Conservation (phyloP, 2,888 invertebrate genomes). For the Miltochrista miniata region DNA sequence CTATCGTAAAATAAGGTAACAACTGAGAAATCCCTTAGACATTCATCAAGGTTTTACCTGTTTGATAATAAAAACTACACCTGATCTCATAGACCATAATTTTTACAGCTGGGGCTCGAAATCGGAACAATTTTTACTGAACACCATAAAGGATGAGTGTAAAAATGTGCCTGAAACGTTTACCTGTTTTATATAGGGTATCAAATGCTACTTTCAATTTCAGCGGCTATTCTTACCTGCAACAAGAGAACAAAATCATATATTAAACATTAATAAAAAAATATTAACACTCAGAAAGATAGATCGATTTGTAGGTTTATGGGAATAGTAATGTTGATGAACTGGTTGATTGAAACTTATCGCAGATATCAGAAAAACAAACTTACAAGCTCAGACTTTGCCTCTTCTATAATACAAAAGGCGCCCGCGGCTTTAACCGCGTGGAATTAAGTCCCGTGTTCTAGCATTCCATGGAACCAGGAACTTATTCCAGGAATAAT, state of each 20-base stretch:
- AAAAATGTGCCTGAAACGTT: conserved; percentile 19
- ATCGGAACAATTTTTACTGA: conserved; percentile 15
- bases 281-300: too few species aligned
- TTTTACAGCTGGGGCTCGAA: conserved; percentile 8
- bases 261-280: not conserved
- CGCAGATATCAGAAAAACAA: too few species aligned
- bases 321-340: too few species aligned
- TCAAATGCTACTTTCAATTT: conserved; percentile 12
- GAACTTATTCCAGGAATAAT: too few species aligned
- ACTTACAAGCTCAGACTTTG: too few species aligned
- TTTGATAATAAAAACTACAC: not conserved
- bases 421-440: too few species aligned
- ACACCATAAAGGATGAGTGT: conserved; percentile 9
- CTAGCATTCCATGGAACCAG: too few species aligned
- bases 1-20: not conserved
- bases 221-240: conserved; percentile 27
- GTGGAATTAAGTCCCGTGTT: too few species aligned
- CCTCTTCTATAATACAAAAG: too few species aligned
- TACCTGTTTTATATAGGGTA: conserved; percentile 27
- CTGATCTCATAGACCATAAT: conserved; percentile 10
- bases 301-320: too few species aligned
- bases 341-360: too few species aligned
- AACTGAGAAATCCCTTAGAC: not conserved
- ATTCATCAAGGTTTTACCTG: not conserved
- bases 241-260: conserved; percentile 14